Evolutionary conservation across 2,888 invertebrate species (phyloP), one percentile per base, ranked within the genome.

Genomic region (Dermolepida albohirtum): DNA sequence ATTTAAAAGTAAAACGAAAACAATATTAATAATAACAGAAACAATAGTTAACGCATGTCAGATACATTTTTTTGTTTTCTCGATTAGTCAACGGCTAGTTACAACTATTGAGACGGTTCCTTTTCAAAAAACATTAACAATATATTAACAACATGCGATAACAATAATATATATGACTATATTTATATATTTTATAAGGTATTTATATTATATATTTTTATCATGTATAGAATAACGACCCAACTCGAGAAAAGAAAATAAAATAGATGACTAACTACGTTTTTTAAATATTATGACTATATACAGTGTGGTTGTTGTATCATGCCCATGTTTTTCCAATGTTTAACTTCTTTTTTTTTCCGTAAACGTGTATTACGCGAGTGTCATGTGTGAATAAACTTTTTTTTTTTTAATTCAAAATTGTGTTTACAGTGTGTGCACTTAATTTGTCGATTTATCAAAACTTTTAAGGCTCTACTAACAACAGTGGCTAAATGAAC

Each of bases 101-200:
- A 76, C 77, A 77, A 64, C 39, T 72, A 77, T 76, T 76, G 74
- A 73, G 72, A 72, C 73, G 78, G 74, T 73, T 73, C 41, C 50
- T 43, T 70, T 68, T 71, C 64, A 67, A 70, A 81, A 82, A 82
- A 83, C 82, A 81, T 82, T 82, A 83, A 83, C 83, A 83, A 83
- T 82, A 81, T 62, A 34, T 81, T 80, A 84, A 84, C 83, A 84
- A 84, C 84, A 83, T 84, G 83, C 84, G 82, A 82, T 80, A 84
- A 84, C 82, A 83, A 82, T 77, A 78, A 81, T 77, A 82, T 81
- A 81, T 80, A 80, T 79, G 59, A 62, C 59, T 62, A 73, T 77
- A 77, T 78, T 73, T 73, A 70, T 74, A 69, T 73, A 70, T 70
- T 70, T 71, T 68, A 68, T 68, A 72, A 78, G 78, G 70, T 69